Base-by-base conservation (phyloP, 2,888 invertebrate species). In the Andrena trimmerana region DNA sequence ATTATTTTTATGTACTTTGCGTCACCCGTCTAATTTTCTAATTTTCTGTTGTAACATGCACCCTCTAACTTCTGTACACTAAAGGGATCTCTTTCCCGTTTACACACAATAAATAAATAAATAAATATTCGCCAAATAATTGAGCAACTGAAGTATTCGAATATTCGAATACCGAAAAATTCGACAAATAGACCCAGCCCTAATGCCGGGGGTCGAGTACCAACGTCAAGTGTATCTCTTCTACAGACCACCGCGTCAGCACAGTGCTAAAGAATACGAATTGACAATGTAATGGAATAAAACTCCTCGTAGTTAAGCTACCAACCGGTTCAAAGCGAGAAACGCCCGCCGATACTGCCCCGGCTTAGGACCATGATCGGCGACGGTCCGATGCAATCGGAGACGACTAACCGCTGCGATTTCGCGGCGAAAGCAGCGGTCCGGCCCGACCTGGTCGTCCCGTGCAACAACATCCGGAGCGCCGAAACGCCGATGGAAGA, bases 401-500 rank as follows among this genome's bases (percentile, higher is more conserved):
- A 92, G 72, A 94, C 94, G 10, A 94, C 94, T 2, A 91, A 87
- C 73, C 91, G 91, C 33, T 84, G 86, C 50, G 93, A 94, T 74
- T 94, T 91, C 76, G 88, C 88, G 4, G 86, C 90, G 0, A 94
- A 94, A 88, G 65, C 81, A 0, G 48, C 76, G 0, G 3, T 42
- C 6, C 79, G 89, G 8, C 87, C 92, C 0, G 88, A 91, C 2
- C 89, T 90, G 16, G 81, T 94, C 13, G 52, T 94, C 24, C 94
- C 94, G 0, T 90, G 91, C 8, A 88, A 91, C 16, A 92, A 93
- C 75, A 92, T 94, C n/a, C 90, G 90, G 5, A 88, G 83, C 7
- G 68, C 89, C 0, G 86, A 91, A 3, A 78, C 88, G 65, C 93
- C 92, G 3, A 85, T 94, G 62, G 92, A 93, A 29, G 90, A 88